Evolutionary conservation across 2,888 invertebrate species (phyloP), one percentile per base, ranked within the genome.

Genomic region (Coelopa pilipes): DNA sequence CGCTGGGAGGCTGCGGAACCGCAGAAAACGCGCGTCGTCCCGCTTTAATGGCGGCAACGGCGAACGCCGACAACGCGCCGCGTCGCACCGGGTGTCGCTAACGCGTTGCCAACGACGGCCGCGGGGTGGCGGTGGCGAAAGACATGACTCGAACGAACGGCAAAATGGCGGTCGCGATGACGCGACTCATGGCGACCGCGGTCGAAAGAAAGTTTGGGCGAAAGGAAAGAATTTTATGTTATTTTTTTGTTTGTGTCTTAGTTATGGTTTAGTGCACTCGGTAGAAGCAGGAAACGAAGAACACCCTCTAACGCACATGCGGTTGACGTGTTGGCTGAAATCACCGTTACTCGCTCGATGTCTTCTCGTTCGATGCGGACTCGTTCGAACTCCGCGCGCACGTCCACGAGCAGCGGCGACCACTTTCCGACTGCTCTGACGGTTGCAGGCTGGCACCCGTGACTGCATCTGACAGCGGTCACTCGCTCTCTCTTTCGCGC

Each of bases 401-500:
- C 72, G 67, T 74, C 82, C 80, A 80, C 77, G 77, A 82, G 80
- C 82, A 73, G 76, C 82, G 83, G 77, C 82, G 80, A 79, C 80
- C 79, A 79, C 76, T 80, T 79, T 81, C 80, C 81, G 80, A 82
- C 82, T 82, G 76, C 34, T 57, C 47, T 3, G 17, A 17, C 50
- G 19, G 45, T 50, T 70, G 47, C 68, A 68, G 11, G 46, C 13
- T 7, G 47, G 46, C n/a, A 13, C 65, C 17, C 15, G 45, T 45
- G n/a, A 46, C n/a, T 34, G 19, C 19, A 24, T 2, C 57, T 55
- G 9, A 19, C 15, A n/a, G 65, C 47, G 10, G 21, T n/a, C 11
- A n/a, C 17, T 34, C 34, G 2, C 34, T 34, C 34, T 34, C 34
- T 55, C 9, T 19, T 10, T 55, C 9, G 17, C 19, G 34, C 34